Evolutionary conservation across 2,888 invertebrate species (phyloP), one percentile per base, ranked within the genome.

Genomic region (Eupithecia centaureata): DNA sequence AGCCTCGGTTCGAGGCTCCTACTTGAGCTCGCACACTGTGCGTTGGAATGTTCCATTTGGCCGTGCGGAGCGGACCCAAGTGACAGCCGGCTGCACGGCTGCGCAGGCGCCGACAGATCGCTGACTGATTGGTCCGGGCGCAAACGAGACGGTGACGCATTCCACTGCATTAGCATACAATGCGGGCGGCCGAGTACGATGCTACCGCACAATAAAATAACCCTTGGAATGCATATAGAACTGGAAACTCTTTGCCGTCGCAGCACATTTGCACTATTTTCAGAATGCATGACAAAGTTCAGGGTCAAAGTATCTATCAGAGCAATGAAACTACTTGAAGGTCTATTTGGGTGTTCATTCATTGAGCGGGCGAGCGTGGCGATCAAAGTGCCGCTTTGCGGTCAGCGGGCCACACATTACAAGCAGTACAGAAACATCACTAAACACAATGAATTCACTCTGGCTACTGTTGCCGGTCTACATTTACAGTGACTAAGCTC

Each of bases 81-180:
- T 57, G n/a, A n/a, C n/a, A n/a, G n/a, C n/a, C n/a, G n/a, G n/a
- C n/a, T n/a, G n/a, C n/a, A 33, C 28, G 15, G 1, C 35, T 25
- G 5, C 47, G 47, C 18, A 15, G 52, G 5, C 15, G 59, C 30
- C 35, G 64, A 68, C 64, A 58, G 60, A 60, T 65, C 35, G n/a
- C 5, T 33, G 67, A 57, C 35, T 58, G 65, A 69, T 71, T 62
- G 65, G 33, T 33, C 32, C 10, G 25, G n/a, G 35, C 60, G 35
- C 61, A 52, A 61, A 61, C 58, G 72, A 64, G 72, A 47, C 71
- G 72, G 71, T 72, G 76, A 76, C 76, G 77, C 70, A 63, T 54
- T 63, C 54, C n/a, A 42, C 42, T 8, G 15, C 59, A 85, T 86
- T 83, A 79, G 79, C 87, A 86, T 86, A 86, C 86, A 86, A 86